phyloP scores from a whole-genome alignment of 2,113 vertebrate species.

The Leuciscus idus region DNA sequence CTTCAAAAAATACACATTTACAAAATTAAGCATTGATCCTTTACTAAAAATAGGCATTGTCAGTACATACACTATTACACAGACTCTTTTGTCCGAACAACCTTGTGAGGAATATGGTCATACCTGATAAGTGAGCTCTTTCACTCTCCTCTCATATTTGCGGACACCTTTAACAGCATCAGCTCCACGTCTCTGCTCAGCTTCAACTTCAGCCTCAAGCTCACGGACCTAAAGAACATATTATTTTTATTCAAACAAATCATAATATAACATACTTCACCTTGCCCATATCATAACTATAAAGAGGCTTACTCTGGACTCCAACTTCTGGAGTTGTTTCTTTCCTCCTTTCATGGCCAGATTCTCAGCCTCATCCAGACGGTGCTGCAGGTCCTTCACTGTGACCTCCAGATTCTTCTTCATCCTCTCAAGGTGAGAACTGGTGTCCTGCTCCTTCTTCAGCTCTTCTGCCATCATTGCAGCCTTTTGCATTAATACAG shows the following conservation, averaged over 20 bases:
- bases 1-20: slow-evolving; percentile 20
- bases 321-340: slow-evolving; percentile 87
- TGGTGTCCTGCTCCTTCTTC: slow-evolving; percentile 90
- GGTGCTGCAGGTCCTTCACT: slow-evolving; percentile 81
- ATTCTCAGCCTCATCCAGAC: slow-evolving; percentile 92
- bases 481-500: slow-evolving; percentile 64
- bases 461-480: slow-evolving; percentile 89
- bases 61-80: not conserved
- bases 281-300: too few species aligned
- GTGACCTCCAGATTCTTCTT: slow-evolving; percentile 93
- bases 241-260: too few species aligned
- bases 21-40: not conserved
- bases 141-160: slow-evolving; percentile 60
- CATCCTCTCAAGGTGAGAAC: slow-evolving; percentile 90
- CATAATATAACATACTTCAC: too few species aligned
- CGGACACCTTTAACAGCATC: slow-evolving; percentile 63
- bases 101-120: too few species aligned
- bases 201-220: slow-evolving; percentile 81
- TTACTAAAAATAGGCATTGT: not conserved
- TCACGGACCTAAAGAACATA: slow-evolving; percentile 73
- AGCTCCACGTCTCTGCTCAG: slow-evolving; percentile 78
- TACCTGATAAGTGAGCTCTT: slow-evolving; percentile 58
- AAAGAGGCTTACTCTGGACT: slow-evolving; percentile 57
- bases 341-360: slow-evolving; percentile 85
- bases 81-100: too few species aligned